These are phyloP conservation scores for Nowickia ferox DNA, from an alignment of 2,888 invertebrate species.

Conservation along the genomic window DNA sequence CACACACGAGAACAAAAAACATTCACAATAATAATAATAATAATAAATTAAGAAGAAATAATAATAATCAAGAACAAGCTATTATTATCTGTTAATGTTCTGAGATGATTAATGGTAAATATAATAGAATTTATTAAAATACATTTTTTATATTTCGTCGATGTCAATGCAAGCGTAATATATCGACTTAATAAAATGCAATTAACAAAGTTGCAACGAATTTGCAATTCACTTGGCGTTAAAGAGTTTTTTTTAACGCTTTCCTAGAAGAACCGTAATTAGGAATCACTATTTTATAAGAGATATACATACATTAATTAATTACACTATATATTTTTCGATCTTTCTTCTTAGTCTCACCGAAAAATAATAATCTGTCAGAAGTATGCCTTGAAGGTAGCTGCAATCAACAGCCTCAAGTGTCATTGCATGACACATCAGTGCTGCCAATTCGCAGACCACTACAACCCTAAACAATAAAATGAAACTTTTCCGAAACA, in stretches of 20 bases:
- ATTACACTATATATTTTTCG: too few relatives aligned
- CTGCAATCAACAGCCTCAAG: too few relatives aligned
- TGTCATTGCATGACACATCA: too few relatives aligned
- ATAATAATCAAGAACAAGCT: conserved; percentile 39
- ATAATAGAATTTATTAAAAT: conserved; percentile 33
- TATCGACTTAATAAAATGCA: conserved; percentile 4
- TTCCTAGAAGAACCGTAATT: neutral
- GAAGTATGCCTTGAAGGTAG: too few relatives aligned
- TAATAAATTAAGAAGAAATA: conserved; percentile 24
- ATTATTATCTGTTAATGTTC: conserved; percentile 29
- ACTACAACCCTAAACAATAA: too few relatives aligned
- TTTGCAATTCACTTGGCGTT: neutral
- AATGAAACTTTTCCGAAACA: too few relatives aligned
- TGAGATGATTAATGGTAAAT: conserved; percentile 36
- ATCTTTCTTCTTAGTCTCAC: too few relatives aligned
- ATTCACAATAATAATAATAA: conserved; percentile 20
- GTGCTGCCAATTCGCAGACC: too few relatives aligned
- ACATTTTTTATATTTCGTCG: neutral
- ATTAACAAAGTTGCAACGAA: neutral
- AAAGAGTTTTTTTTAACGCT: neutral
- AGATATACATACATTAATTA: too few relatives aligned
- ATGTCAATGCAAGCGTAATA: conserved; percentile 8
- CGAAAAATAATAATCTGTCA: too few relatives aligned
- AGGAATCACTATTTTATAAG: too few relatives aligned
- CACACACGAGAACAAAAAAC: conserved; percentile 8